Conservation (phyloP, 2,113 vertebrate species). For the Gobius niger region DNA sequence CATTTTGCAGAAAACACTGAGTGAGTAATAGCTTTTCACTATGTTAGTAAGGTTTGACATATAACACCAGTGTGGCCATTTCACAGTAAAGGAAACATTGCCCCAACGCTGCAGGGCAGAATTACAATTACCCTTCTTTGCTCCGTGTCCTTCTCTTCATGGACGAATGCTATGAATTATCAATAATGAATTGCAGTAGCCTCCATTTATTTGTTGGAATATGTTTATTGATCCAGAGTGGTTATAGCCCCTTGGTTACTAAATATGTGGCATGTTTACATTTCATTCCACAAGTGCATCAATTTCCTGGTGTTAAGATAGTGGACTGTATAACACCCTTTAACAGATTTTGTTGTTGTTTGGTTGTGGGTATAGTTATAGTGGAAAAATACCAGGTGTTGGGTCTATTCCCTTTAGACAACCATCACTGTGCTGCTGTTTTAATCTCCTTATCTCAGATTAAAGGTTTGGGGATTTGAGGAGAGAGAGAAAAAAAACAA, state of each 20-base stretch:
- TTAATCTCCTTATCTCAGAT: slow-evolving; percentile 61
- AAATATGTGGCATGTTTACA: background rate
- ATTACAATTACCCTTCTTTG: background rate
- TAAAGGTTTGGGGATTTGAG: slow-evolving; percentile 46
- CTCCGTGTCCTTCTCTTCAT: background rate
- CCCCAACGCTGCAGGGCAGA: background rate
- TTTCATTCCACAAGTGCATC: background rate
- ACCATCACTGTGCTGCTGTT: slow-evolving; percentile 39
- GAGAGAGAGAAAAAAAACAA: background rate
- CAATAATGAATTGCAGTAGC: background rate
- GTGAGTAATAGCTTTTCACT: slow-evolving; percentile 34
- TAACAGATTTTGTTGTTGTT: background rate
- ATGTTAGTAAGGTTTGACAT: slow-evolving; percentile 7
- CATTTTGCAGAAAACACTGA: slow-evolving; percentile 31
- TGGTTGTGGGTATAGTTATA: slow-evolving; percentile 7
- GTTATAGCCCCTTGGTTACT: background rate
- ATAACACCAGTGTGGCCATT: slow-evolving; percentile 15
- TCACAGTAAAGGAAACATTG: slow-evolving; percentile 3
- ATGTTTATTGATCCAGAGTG: background rate
- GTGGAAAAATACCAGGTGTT: slow-evolving; percentile 29
- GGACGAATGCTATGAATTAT: background rate
- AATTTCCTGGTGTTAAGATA: background rate
- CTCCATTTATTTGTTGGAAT: background rate
- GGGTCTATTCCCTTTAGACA: slow-evolving; percentile 23
- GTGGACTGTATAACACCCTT: background rate